phyloP scores from a whole-genome alignment of 2,113 vertebrate species.

The Platichthys stellatus region DNA sequence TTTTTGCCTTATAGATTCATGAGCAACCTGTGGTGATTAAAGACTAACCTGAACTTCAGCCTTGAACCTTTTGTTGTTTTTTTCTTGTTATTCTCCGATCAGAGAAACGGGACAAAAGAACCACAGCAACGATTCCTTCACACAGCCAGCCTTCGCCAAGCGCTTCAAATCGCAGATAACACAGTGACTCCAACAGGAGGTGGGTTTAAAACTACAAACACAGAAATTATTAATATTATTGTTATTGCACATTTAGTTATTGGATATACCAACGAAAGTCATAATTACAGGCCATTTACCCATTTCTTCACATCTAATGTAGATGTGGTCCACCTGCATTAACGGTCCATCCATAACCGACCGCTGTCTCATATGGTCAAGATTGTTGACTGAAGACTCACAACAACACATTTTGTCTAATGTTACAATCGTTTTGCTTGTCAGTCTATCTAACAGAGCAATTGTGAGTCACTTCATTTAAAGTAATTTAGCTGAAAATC shows the following conservation, averaged over 20 bases:
- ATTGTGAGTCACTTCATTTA: background rate
- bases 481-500: background rate
- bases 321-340: background rate
- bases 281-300: background rate
- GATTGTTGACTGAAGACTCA: background rate
- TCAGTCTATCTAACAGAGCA: background rate
- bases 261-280: background rate
- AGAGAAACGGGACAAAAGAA: slow-evolving; percentile 73
- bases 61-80: slow-evolving; percentile 19
- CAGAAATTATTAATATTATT: background rate
- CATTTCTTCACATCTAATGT: background rate
- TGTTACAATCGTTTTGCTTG: background rate
- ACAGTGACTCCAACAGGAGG: slow-evolving; percentile 74
- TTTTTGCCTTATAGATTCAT: background rate
- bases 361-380: background rate
- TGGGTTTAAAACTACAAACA: slow-evolving; percentile 49
- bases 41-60: background rate
- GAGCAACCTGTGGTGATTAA: background rate
- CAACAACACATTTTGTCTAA: too few relatives aligned
- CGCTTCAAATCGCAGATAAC: slow-evolving; percentile 71
- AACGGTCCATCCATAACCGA: background rate
- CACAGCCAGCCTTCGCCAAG: slow-evolving; percentile 69
- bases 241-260: background rate
- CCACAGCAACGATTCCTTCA: slow-evolving; percentile 68
- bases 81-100: slow-evolving; percentile 76